These are phyloP conservation scores for Eira barbara DNA, from an alignment of 2,113 vertebrate genomes.

Conservation along the genomic window DNA sequence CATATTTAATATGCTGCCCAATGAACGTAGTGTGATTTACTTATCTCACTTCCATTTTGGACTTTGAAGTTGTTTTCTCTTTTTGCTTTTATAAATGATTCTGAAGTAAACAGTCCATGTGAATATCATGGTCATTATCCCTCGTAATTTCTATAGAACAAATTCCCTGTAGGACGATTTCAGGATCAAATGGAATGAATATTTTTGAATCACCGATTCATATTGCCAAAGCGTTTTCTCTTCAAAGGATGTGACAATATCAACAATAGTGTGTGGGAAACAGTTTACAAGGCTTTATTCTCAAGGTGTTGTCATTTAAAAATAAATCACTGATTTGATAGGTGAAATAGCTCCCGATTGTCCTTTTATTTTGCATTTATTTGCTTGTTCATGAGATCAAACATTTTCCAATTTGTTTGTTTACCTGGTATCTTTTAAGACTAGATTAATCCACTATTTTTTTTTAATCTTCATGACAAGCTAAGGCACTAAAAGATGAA, in stretches of 20 bases:
- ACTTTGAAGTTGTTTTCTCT: not conserved
- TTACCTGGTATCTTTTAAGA: constrained; percentile 9
- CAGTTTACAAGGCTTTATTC: constrained; percentile 11
- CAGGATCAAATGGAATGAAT: not conserved
- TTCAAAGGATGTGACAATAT: not conserved
- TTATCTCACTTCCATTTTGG: not conserved
- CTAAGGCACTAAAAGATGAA: not conserved
- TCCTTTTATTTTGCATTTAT: constrained; percentile 40
- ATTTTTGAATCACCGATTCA: not conserved
- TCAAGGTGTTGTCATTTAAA: not conserved
- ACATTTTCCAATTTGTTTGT: not conserved
- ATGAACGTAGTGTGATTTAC: not conserved
- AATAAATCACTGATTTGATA: not conserved
- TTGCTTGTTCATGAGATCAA: constrained; percentile 47
- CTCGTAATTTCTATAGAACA: not conserved
- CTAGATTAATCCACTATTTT: constrained; percentile 4
- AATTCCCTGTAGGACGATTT: not conserved
- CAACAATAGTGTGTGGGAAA: constrained; percentile 5
- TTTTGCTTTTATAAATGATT: constrained; percentile 13
- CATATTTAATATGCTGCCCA: not conserved
- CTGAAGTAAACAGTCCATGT: not conserved
- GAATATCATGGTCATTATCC: not conserved
- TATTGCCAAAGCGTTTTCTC: not conserved
- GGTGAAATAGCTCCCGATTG: not conserved
- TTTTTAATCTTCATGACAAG: not conserved